These are phyloP conservation scores for Zapornia atra DNA, from an alignment of 2,113 vertebrate genomes.

Conservation along the genomic window DNA sequence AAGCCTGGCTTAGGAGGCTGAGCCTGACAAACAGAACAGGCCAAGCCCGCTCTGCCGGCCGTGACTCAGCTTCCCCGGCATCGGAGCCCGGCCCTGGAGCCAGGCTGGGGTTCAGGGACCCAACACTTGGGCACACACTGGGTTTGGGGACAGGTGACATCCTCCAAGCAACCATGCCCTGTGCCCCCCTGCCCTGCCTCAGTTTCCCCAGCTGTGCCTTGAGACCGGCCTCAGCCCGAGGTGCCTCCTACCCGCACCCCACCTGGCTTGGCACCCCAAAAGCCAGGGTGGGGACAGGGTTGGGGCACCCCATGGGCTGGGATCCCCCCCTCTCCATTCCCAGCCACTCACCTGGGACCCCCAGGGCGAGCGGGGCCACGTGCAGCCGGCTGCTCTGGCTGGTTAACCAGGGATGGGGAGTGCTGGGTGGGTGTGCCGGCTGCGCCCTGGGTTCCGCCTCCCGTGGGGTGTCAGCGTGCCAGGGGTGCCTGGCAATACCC, in stretches of 20 bases:
- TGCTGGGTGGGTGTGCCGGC: not conserved
- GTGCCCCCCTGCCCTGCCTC: not conserved
- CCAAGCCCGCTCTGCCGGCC: not conserved
- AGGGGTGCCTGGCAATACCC: not conserved
- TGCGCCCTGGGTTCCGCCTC: slow-evolving; percentile 10
- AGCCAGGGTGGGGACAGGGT: accelerated
- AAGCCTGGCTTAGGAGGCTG: accelerated
- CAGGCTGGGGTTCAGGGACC: not conserved
- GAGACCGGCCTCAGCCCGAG: not conserved
- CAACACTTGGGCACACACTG: not conserved
- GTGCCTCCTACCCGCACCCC: not conserved
- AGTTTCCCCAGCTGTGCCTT: not conserved
- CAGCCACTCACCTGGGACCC: not conserved
- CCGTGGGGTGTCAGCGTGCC: not conserved
- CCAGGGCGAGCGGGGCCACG: not conserved
- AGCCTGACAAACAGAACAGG: not conserved
- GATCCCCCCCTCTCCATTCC: accelerated
- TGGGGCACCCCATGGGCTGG: not conserved
- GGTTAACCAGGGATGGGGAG: not conserved
- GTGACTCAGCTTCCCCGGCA: not conserved
- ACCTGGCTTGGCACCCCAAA: not conserved
- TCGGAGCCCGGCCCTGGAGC: too few relatives aligned
- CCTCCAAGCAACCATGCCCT: accelerated
- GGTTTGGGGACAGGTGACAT: accelerated
- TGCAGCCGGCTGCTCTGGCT: not conserved